Percentiles rank a stretch among this genome's conserved stretches.
Conservation (phyloP, 2,797 vertebrate genomes). For the Pipistrellus pygmaeus region DNA sequence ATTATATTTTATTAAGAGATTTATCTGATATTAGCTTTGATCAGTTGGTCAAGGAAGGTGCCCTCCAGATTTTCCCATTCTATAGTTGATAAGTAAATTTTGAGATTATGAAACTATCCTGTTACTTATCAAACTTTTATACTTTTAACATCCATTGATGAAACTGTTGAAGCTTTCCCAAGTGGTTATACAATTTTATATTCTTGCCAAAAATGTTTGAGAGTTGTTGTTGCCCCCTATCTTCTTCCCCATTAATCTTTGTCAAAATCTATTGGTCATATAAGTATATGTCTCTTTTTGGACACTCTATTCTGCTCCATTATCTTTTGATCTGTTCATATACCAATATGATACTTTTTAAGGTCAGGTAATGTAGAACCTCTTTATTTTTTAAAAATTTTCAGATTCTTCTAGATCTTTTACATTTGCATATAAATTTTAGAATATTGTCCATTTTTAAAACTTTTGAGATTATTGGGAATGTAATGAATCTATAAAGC, state of each 20-base stretch:
- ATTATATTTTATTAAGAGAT: background rate
- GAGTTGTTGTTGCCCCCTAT: background rate
- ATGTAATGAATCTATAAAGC: background rate
- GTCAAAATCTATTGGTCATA: background rate
- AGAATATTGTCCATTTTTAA: constrained; percentile 1
- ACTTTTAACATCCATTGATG: background rate
- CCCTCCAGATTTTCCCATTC: background rate
- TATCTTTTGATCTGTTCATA: constrained; percentile 14
- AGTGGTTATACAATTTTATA: background rate
- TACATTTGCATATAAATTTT: background rate
- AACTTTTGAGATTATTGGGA: constrained; percentile 3
- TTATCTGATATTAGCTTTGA: background rate
- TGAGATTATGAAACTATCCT: background rate
- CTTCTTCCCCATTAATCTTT: background rate
- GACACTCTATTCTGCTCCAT: background rate
- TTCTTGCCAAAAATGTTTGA: background rate
- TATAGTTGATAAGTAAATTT: background rate
- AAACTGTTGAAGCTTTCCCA: constrained; percentile 18
- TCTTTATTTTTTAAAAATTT: background rate
- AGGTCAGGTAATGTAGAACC: background rate
- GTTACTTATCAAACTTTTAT: background rate
- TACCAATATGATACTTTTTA: background rate
- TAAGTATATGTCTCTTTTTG: constrained; percentile 7
- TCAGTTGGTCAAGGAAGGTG: background rate
- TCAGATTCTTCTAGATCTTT: background rate